Evolutionary conservation across 2,113 vertebrate genomes (phyloP), one percentile per base, ranked within the genome.

Genomic region (Pitta sordida): DNA sequence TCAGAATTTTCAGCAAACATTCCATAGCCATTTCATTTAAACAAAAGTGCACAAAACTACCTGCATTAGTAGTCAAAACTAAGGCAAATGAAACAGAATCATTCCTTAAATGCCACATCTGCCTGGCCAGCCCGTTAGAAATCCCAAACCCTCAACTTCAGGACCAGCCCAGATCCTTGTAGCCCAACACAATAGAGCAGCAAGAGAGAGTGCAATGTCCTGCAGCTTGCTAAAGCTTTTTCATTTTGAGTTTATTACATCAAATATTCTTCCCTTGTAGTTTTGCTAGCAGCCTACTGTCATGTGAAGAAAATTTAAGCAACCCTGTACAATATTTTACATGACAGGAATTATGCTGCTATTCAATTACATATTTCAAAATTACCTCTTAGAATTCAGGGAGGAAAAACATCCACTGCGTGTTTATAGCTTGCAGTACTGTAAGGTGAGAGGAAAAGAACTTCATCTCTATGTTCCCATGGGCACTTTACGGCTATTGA

Each of bases 321-420:
- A 77, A 88, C 59, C 46, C 62, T 34, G 30, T 48, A 81, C 88
- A 95, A 95, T 91, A 77, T 74, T 80, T 83, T 68, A 65, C 56
- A 92, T 0, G 0, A 83, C 7, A n/a, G 64, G 55, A 94, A 94
- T 92, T 95, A 91, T 22, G 27, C 36, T 93, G 56, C 64, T 89
- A 93, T 90, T 94, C 86, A 90, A 74, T 95, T 97, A n/a, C n/a
- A n/a, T n/a, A 92, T 70, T 97, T 94, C 68, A 85, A 95, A 95
- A 94, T 93, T 90, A 85, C 65, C 67, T 64, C 62, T 82, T 83
- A 26, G 30, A 90, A n/a, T n/a, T n/a, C n/a, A n/a, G n/a, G n/a
- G n/a, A n/a, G n/a, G n/a, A n/a, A n/a, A n/a, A n/a, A n/a, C n/a
- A n/a, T n/a, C n/a, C n/a, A n/a, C n/a, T n/a, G n/a, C n/a, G n/a